Base-by-base conservation (phyloP, 2,797 vertebrate species). In the Eulemur albifrons region DNA sequence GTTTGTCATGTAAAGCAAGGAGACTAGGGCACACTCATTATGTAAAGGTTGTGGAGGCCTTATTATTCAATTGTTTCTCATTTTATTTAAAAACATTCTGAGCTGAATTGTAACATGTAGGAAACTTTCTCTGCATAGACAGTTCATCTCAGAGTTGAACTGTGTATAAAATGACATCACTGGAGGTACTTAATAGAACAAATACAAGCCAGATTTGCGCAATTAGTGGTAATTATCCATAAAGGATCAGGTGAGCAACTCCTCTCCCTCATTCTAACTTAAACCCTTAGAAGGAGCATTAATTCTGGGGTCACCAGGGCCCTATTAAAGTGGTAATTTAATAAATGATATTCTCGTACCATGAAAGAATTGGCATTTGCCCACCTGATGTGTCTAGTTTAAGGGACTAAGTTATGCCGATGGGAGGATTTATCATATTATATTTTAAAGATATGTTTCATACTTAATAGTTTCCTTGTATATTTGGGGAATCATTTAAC, bases 381-480 rank as follows among this genome's bases (percentile, higher is more conserved):
- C 75, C 70, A 77, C 83, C 54, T 93, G 27, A 52, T 87, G 17
- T 88, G 59, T 86, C 76, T 93, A 50, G 38, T 59, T 91, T 95
- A 35, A 11, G 88, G 52, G 25, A 80, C 59, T 88, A 81, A 92
- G 90, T 87, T 94, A 61, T 54, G 23, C 69, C 57, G 95, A 43
- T 80, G 85, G 85, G 93, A 94, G 20, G 69, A 83, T 52, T 96
- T 90, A n/a, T 32, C 45, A 23, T 67, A 67, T 92, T 88, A n/a
- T 85, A 40, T 88, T 84, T 84, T 95, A 95, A 96, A 88, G 35
- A 54, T 69, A 63, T 48, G 21, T 70, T 84, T 94, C 93, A 81
- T 96, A 38, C 25, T 85, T 69, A 93, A 81, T 95, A 69, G 70
- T n/a, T 73, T 95, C 95, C 48, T 40, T 95, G n/a, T 94, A 50